These are phyloP conservation scores for Drosophila suboccidentalis DNA, from an alignment of 2,888 invertebrate genomes.

Conservation along the genomic window DNA sequence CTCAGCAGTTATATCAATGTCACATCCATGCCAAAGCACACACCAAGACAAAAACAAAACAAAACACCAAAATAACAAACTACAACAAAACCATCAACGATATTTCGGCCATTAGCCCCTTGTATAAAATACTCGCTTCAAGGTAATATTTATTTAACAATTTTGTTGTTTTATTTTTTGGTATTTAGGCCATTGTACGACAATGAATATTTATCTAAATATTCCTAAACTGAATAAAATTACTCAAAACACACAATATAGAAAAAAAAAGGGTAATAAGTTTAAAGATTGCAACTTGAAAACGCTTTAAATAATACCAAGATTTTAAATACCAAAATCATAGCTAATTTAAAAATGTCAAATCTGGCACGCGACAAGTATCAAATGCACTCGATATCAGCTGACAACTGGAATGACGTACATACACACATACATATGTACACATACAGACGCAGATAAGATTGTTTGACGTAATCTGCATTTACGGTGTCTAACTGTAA, in stretches of 20 bases:
- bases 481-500: background rate
- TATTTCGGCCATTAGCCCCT: slow-evolving; percentile 62
- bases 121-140: slow-evolving; percentile 53
- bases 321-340: background rate
- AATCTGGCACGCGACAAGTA: slow-evolving; percentile 18
- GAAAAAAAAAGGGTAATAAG: background rate
- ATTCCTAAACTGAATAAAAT: background rate
- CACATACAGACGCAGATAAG: background rate
- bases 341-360: background rate
- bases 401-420: slow-evolving; percentile 2
- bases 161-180: slow-evolving; percentile 17
- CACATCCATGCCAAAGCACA: slow-evolving; percentile 50
- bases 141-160: slow-evolving; percentile 54
- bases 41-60: background rate
- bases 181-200: slow-evolving; percentile 55
- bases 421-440: background rate
- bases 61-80: background rate
- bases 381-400: background rate
- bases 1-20: slow-evolving; percentile 75
- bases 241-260: background rate
- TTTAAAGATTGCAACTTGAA: background rate
- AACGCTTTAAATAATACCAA: background rate
- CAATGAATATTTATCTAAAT: slow-evolving; percentile 42
- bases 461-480: slow-evolving; percentile 3
- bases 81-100: slow-evolving; percentile 25